Evolutionary conservation across 2,888 invertebrate genomes (phyloP).

Genomic region (Tachina grossa): DNA sequence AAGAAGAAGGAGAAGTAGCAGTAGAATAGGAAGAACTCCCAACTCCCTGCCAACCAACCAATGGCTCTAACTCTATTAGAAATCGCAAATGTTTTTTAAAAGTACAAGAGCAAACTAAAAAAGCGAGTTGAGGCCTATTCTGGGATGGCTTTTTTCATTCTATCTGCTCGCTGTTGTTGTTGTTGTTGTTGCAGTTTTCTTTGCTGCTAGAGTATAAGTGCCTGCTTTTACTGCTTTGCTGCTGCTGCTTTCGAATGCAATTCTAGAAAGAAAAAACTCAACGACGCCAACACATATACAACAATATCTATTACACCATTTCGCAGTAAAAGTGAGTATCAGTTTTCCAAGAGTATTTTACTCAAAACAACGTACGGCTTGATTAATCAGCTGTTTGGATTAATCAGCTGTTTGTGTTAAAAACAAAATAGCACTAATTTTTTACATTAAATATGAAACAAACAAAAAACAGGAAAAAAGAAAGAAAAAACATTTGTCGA

Average conservation of each 20-base stretch:
- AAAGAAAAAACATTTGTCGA: too few relatives aligned
- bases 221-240: conserved; percentile 63
- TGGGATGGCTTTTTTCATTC: conserved; percentile 66
- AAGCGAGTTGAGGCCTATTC: conserved; percentile 70
- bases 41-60: conserved; percentile 69
- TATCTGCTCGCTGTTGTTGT: conserved; percentile 36
- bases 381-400: too few relatives aligned
- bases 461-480: too few relatives aligned
- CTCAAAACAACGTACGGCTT: neutral
- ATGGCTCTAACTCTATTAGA: conserved; percentile 67
- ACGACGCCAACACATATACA: conserved; percentile 67
- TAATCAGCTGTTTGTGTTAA: too few relatives aligned
- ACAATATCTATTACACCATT: conserved; percentile 66
- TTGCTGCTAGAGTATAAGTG: conserved; percentile 56
- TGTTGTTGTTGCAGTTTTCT: conserved; percentile 52
- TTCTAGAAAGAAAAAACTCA: conserved; percentile 55
- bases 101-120: conserved; percentile 67
- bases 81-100: conserved; percentile 58
- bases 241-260: conserved; percentile 69
- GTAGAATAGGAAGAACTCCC: conserved; percentile 60
- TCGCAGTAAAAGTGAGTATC: neutral
- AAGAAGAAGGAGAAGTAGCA: conserved; percentile 10
- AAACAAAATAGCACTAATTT: too few relatives aligned
- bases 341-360: neutral
- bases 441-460: too few relatives aligned